Evolutionary conservation across 2,888 invertebrate species (phyloP).

Genomic region (Elgonia sp.): DNA sequence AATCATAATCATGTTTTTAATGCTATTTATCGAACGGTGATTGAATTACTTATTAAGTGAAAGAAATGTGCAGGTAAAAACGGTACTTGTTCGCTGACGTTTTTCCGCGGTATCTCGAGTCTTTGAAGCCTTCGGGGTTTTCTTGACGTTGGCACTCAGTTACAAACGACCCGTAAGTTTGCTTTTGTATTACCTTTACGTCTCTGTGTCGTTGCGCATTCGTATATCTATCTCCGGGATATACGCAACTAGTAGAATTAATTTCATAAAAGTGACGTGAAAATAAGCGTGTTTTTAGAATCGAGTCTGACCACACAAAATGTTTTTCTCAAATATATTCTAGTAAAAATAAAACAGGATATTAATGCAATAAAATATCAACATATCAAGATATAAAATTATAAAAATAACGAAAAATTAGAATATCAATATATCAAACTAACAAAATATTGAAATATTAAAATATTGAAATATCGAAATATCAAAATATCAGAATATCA

Average conservation of each 20-base stretch:
- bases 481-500: too few species aligned
- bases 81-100: constrained; percentile 2
- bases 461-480: too few species aligned
- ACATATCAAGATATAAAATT: too few species aligned
- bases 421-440: too few species aligned
- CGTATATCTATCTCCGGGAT: not conserved
- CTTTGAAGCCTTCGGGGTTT: constrained; percentile 36
- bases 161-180: constrained; percentile 57
- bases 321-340: too few species aligned
- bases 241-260: constrained; percentile 37
- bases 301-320: not conserved
- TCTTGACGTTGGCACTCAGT: constrained; percentile 35
- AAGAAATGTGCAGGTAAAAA: not conserved
- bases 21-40: not conserved
- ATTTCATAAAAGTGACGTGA: constrained; percentile 36
- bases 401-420: too few species aligned
- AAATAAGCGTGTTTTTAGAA: constrained; percentile 26
- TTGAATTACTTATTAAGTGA: constrained; percentile 6
- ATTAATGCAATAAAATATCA: not conserved
- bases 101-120: constrained; percentile 35
- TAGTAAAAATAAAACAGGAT: too few species aligned
- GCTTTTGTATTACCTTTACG: constrained; percentile 43
- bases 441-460: too few species aligned
- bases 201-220: constrained; percentile 52
- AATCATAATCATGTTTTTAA: not conserved